phyloP scores from a whole-genome alignment of 2,797 vertebrate genomes.

The Dromococcyx pavoninus region DNA sequence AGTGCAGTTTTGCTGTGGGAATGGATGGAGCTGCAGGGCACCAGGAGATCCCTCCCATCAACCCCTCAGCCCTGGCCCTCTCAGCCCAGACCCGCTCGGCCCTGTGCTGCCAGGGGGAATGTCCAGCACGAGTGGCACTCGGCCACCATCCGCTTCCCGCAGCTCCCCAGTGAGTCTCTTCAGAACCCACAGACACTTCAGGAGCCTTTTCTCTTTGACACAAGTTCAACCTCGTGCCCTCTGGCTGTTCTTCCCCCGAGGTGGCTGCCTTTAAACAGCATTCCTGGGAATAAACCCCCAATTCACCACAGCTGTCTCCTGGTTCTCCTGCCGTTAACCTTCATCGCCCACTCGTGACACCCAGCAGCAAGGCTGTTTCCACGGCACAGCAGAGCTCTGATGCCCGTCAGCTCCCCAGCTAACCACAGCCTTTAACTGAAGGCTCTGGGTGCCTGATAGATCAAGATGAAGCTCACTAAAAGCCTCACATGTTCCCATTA shows the following conservation, averaged over 20 bases:
- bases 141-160: too few species aligned
- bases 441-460: neutral
- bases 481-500: neutral
- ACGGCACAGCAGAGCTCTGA: accelerated
- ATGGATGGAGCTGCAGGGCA: neutral
- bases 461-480: neutral
- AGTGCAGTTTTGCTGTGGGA: neutral
- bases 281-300: accelerated
- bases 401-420: neutral
- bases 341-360: accelerated
- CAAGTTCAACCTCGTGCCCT: neutral
- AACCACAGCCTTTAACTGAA: neutral
- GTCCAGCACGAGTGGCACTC: too few species aligned
- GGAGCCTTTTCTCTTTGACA: neutral
- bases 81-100: too few species aligned
- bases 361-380: accelerated
- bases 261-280: neutral
- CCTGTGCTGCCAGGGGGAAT: accelerated
- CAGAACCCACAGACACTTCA: accelerated
- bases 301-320: accelerated
- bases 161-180: accelerated
- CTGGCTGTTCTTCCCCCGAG: too few species aligned
- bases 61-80: neutral
- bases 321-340: neutral
- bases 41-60: neutral